phyloP scores from a whole-genome alignment of 2,797 vertebrate genomes.

The Tragopan temminckii region DNA sequence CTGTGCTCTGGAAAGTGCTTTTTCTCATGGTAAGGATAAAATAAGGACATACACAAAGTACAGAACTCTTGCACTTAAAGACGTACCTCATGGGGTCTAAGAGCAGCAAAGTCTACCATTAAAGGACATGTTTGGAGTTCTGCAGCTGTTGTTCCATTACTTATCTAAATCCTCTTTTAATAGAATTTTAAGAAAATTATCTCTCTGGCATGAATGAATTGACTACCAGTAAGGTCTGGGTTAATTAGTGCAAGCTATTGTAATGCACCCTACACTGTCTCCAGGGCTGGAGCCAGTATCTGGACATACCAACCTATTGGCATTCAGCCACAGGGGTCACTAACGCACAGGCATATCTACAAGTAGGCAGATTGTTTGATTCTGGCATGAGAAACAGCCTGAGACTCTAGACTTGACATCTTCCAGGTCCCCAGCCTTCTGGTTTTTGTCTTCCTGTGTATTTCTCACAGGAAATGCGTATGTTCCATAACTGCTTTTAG shows the following conservation, averaged over 20 bases:
- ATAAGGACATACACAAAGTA: background rate
- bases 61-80: background rate
- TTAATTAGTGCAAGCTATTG: conserved; percentile 1
- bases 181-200: background rate
- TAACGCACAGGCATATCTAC: background rate
- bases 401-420: conserved; percentile 12
- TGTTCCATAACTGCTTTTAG: conserved; percentile 8
- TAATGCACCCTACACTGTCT: background rate
- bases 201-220: background rate
- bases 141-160: background rate
- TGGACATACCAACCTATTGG: background rate
- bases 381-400: background rate
- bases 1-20: background rate
- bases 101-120: background rate
- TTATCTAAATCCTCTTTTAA: background rate
- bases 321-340: conserved; percentile 11
- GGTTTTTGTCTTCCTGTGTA: background rate
- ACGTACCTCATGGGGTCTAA: background rate
- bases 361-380: background rate
- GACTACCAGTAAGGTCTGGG: background rate
- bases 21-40: background rate
- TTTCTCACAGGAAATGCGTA: background rate
- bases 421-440: conserved; percentile 30
- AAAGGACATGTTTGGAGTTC: background rate
- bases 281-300: background rate